Evolutionary conservation across 2,113 vertebrate species (phyloP).

Genomic region (Eolophus roseicapilla): DNA sequence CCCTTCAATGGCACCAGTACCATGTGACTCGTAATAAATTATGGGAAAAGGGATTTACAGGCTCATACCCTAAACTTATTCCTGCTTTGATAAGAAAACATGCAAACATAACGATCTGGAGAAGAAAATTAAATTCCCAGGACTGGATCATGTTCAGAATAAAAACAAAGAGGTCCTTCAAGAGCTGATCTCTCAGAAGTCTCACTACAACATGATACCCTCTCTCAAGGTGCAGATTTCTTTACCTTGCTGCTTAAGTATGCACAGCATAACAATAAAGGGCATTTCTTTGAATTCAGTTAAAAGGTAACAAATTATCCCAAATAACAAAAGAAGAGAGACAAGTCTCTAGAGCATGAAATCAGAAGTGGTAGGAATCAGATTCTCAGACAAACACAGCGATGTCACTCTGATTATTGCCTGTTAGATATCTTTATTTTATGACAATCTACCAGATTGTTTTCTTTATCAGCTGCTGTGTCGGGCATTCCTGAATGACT

Average conservation of each 20-base stretch:
- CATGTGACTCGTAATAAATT: not conserved
- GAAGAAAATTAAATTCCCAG: constrained; percentile 49
- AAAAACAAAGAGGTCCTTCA: constrained; percentile 67
- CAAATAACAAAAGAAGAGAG: constrained; percentile 61
- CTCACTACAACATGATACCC: constrained; percentile 58
- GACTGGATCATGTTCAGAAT: constrained; percentile 39
- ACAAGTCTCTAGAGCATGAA: constrained; percentile 31
- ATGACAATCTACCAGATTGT: constrained; percentile 25
- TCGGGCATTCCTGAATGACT: constrained; percentile 32
- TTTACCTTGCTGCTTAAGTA: constrained; percentile 41
- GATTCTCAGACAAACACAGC: constrained; percentile 25
- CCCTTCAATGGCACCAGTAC: not conserved
- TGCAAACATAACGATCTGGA: constrained; percentile 10
- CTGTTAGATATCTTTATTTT: constrained; percentile 39
- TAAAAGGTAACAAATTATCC: constrained; percentile 58
- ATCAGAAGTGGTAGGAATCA: constrained; percentile 51
- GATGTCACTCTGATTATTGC: constrained; percentile 26
- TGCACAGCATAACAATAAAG: constrained; percentile 46
- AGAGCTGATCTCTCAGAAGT: constrained; percentile 47
- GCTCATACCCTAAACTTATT: constrained; percentile 16
- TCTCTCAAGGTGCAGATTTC: constrained; percentile 40
- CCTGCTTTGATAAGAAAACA: constrained; percentile 51
- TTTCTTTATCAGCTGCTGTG: constrained; percentile 38
- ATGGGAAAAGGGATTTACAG: constrained; percentile 46
- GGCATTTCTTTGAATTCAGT: not conserved